A percentile compares a stretch with the other conserved stretches of the same genome.
Conservation (phyloP, 2,888 invertebrate species). For the Phoronis australis region DNA sequence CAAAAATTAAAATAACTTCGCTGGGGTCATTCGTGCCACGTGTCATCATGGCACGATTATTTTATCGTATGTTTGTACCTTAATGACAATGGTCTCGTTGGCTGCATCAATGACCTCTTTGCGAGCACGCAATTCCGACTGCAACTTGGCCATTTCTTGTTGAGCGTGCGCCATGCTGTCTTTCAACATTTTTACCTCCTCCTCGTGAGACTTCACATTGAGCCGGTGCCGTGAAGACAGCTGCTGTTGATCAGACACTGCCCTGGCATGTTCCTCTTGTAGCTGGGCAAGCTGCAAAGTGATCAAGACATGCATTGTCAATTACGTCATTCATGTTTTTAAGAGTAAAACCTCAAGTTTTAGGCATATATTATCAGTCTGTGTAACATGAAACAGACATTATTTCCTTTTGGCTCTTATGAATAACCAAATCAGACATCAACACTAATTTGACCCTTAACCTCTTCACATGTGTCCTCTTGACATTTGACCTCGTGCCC, state of each 20-base stretch:
- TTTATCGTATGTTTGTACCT: too few species aligned
- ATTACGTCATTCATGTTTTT: too few species aligned
- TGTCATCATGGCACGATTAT: too few species aligned
- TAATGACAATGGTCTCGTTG: conserved; percentile 33
- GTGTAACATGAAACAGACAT: too few species aligned
- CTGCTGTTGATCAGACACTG: conserved; percentile 20
- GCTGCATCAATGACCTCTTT: conserved; percentile 24
- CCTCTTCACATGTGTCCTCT: not conserved
- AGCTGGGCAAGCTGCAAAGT: conserved; percentile 14
- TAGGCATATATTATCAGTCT: too few species aligned
- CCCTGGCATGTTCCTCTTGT: conserved; percentile 20
- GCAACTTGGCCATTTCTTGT: conserved; percentile 25
- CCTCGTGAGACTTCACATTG: conserved; percentile 8
- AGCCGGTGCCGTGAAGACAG: conserved; percentile 18
- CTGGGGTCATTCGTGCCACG: too few species aligned
- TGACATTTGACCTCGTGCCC: too few species aligned
- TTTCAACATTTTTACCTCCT: conserved; percentile 19
- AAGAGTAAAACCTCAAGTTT: too few species aligned
- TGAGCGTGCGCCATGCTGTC: conserved; percentile 27
- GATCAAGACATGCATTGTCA: not conserved
- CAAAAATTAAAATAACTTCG: too few species aligned
- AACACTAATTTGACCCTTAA: not conserved
- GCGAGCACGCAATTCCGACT: conserved; percentile 25
- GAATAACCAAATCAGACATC: not conserved
- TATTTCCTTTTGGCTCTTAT: too few species aligned